Conservation (phyloP, 2,888 invertebrate genomes). For the Dolichopus griseipennis region DNA sequence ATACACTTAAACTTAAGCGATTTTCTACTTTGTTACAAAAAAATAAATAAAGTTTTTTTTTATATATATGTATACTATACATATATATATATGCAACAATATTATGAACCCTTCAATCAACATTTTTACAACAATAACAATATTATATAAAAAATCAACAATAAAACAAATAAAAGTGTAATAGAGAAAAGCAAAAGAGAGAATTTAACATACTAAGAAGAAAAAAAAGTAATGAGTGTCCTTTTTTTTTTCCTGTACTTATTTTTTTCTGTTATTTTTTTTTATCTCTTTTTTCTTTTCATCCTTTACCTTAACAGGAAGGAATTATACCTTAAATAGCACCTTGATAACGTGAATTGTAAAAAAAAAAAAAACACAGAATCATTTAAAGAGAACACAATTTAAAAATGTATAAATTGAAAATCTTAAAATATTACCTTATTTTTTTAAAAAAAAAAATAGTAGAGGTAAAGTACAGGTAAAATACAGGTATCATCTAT, state of each 20-base stretch:
- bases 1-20: not conserved
- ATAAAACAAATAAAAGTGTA: not conserved
- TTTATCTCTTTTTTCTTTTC: too few species aligned
- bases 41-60: not conserved
- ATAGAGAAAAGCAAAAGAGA: not conserved
- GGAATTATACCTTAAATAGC: not conserved
- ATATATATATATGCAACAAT: not conserved
- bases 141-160: not conserved
- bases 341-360: not conserved
- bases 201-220: not conserved
- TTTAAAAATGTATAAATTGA: too few species aligned
- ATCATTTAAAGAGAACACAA: too few species aligned
- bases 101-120: slow-evolving; percentile 4
- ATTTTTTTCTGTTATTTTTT: not conserved
- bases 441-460: too few species aligned
- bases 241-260: not conserved
- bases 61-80: not conserved
- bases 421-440: too few species aligned
- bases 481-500: too few species aligned
- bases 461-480: too few species aligned
- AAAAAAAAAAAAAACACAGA: not conserved
- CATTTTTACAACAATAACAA: not conserved
- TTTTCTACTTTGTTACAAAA: not conserved
- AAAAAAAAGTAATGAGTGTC: not conserved
- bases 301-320: not conserved